phyloP scores from a whole-genome alignment of 2,888 invertebrate genomes.

The Xylota segnis region DNA sequence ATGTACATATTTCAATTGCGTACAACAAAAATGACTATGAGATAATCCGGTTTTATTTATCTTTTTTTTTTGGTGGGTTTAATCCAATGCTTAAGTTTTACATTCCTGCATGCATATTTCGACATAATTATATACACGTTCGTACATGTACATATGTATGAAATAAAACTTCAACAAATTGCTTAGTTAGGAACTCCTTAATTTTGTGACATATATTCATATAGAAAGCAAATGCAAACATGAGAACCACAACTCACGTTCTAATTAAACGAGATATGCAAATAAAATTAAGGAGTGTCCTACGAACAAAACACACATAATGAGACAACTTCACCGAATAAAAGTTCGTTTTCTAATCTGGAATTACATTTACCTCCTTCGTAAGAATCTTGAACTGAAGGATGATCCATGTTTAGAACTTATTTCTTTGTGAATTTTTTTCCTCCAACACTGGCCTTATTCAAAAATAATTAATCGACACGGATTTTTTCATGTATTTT shows the following conservation, averaged over 20 bases:
- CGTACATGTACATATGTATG: neutral
- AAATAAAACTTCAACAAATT: neutral
- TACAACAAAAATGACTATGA: neutral
- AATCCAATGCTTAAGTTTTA: conserved; percentile 7
- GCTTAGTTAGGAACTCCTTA: conserved; percentile 6
- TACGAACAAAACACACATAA: conserved; percentile 18
- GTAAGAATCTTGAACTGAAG: conserved; percentile 29
- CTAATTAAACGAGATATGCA: conserved; percentile 56
- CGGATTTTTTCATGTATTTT: conserved; percentile 43
- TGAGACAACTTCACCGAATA: neutral
- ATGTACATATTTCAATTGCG: conserved; percentile 6
- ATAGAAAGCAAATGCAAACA: conserved; percentile 21
- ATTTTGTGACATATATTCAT: neutral
- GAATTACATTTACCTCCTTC: conserved; percentile 58
- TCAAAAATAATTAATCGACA: conserved; percentile 19
- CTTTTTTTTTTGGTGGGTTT: conserved; percentile 20
- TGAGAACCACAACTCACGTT: conserved; percentile 14
- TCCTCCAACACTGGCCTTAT: conserved; percentile 21
- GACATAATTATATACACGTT: conserved; percentile 5
- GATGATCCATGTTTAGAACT: conserved; percentile 53
- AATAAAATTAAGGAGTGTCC: conserved; percentile 66
- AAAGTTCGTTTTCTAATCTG: conserved; percentile 9
- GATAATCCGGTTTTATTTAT: conserved; percentile 20
- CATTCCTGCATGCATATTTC: conserved; percentile 13
- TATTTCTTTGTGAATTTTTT: conserved; percentile 11